Base-by-base conservation (phyloP, 2,888 invertebrate genomes). In the Cantharis nigra region DNA sequence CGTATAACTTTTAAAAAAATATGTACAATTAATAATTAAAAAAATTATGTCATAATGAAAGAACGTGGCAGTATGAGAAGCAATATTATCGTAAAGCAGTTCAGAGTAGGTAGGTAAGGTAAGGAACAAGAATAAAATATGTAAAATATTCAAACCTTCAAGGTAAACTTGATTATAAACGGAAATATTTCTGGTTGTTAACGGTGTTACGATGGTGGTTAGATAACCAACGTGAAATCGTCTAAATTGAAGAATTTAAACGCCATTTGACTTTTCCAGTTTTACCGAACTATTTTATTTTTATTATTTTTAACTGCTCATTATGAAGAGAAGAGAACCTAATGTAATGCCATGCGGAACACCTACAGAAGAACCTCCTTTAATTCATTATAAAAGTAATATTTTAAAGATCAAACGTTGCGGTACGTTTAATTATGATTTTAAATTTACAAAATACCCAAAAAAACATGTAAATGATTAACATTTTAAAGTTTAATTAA, bases 121-220 rank as follows among this genome's bases (percentile, higher is more conserved):
- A 67, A n/a, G 26, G 65, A 67, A 20, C 18, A 63, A 70, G 70
- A 74, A 69, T 74, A 74, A 70, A 73, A 30, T 63, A 62, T 67
- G 63, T 70, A 63, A 73, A 70, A 70, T 74, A 70, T 74, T 69
- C 74, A 23, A 73, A 30, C 70, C 28, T 26, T 74, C 74, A 74
- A 74, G 74, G 74, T 30, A 70, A 74, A 74, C 74, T 26, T 74
- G 64, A 69, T 64, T 70, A 49, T 74, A 62, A 69, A 63, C 65
- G 69, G 63, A 70, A 69, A 69, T 74, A 69, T 67, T 65, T 26
- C 11, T 23, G 65, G 65, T 67, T 67, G n/a, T 67, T 67, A 67
- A 26, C 65, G 65, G 65, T 67, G 23, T 23, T 49, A 49, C 49
- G 49, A 49, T 49, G 49, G n/a, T 49, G 49, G 49, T 49, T 49